A percentile compares a stretch with the other conserved stretches of the same genome.
Evolutionary conservation across 2,113 vertebrate genomes (phyloP).

Genomic region (Eira barbara): DNA sequence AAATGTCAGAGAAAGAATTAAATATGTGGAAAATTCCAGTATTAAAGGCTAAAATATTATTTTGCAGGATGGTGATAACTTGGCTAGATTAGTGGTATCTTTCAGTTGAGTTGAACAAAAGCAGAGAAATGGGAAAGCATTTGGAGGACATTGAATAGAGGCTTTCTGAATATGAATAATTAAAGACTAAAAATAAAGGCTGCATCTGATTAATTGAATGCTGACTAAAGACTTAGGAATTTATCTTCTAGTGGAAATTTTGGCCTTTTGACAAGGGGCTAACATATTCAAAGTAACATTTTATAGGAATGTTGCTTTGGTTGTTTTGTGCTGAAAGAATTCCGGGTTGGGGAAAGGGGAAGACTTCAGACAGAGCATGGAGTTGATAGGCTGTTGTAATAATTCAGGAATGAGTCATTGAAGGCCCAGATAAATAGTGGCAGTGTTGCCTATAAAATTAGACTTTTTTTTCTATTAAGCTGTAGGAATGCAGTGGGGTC

Average conservation of each 20-base stretch:
- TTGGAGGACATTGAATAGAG: constrained; percentile 8
- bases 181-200: background rate
- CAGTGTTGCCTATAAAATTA: background rate
- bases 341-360: background rate
- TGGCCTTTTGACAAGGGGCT: background rate
- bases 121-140: background rate
- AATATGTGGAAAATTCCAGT: constrained; percentile 12
- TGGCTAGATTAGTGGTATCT: background rate
- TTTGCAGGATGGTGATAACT: constrained; percentile 7
- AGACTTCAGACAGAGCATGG: background rate
- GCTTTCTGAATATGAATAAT: background rate
- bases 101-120: constrained; percentile 22
- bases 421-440: background rate
- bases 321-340: background rate
- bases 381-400: background rate
- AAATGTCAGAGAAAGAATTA: background rate
- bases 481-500: background rate
- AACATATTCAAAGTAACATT: background rate
- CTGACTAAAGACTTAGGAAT: constrained; percentile 21
- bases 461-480: background rate
- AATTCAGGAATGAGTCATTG: background rate
- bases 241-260: background rate
- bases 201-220: background rate
- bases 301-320: background rate
- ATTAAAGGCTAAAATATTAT: constrained; percentile 17